A percentile compares a stretch with the other conserved stretches of the same genome.
phyloP scores from a whole-genome alignment of 64 coral and sea anemone species.

The Catalaphyllia jardinei region DNA sequence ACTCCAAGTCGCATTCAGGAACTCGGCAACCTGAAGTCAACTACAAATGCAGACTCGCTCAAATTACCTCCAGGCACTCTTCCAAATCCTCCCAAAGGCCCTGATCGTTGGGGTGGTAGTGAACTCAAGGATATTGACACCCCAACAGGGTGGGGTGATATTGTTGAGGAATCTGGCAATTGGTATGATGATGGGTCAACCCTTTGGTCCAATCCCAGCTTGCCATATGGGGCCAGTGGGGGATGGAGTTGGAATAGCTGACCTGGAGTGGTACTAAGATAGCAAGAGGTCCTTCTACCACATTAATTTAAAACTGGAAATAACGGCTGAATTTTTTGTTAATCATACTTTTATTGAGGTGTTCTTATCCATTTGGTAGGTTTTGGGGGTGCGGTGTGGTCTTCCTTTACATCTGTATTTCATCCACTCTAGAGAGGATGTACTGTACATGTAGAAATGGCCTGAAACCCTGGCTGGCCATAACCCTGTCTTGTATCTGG shows the following conservation, averaged over 20 bases:
- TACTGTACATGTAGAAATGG: no score
- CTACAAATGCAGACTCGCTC: conserved; percentile 67
- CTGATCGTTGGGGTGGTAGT: conserved; percentile 71
- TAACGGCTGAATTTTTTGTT: no score
- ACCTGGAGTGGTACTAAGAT: background rate
- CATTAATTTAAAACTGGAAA: no score
- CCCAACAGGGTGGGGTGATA: conserved; percentile 72
- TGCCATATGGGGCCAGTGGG: conserved; percentile 24
- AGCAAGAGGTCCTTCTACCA: background rate
- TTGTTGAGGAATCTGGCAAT: conserved; percentile 26
- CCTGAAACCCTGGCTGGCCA: no score
- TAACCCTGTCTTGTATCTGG: no score
- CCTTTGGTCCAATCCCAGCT: conserved; percentile 38
- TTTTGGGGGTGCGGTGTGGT: no score
- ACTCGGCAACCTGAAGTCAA: conserved; percentile 87
- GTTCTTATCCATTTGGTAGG: no score
- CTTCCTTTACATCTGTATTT: no score
- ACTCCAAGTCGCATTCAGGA: conserved; percentile 76
- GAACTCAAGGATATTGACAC: conserved; percentile 55
- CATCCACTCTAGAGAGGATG: no score
- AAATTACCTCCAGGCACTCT: conserved; percentile 50
- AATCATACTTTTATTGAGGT: no score
- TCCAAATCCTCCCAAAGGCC: conserved; percentile 74
- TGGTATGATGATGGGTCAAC: conserved; percentile 73
- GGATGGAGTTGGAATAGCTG: conserved; percentile 54